These are phyloP conservation scores for Heliconius cydno DNA, from an alignment of 2,888 invertebrate species.

Conservation along the genomic window DNA sequence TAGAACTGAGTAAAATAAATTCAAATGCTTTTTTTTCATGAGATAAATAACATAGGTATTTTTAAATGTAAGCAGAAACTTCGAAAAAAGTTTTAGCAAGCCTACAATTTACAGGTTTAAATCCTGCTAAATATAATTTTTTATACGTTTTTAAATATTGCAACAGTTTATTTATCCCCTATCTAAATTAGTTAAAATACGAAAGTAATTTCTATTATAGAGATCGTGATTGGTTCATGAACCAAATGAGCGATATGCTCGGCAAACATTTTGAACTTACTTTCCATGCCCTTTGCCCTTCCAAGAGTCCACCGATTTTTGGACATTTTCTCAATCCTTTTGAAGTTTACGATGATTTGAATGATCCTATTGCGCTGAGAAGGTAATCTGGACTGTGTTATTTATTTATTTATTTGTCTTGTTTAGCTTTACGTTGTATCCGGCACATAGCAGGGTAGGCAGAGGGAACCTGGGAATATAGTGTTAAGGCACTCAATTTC, in stretches of 20 bases:
- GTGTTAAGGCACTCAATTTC: no score
- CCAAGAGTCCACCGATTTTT: constrained; percentile 87
- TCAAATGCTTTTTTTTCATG: no score
- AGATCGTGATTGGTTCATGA: constrained; percentile 90
- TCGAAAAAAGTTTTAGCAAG: no score
- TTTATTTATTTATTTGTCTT: neutral
- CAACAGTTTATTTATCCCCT: neutral
- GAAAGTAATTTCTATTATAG: constrained; percentile 59
- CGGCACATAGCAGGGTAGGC: neutral
- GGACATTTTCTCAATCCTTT: constrained; percentile 92
- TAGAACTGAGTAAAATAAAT: no score
- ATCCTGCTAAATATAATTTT: no score
- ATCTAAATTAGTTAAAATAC: neutral
- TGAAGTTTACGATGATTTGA: constrained; percentile 91
- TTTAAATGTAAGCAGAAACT: no score
- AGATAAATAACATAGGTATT: no score
- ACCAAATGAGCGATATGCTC: constrained; percentile 87
- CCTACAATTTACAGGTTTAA: no score
- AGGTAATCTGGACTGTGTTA: constrained; percentile 55
- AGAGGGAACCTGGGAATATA: no score
- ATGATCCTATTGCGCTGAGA: constrained; percentile 81
- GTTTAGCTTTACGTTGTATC: neutral
- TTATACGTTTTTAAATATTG: no score
- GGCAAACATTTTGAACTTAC: constrained; percentile 92
- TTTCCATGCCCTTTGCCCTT: constrained; percentile 90